These are phyloP conservation scores for Lagopus muta DNA, from an alignment of 2,113 vertebrate species.

Conservation along the genomic window DNA sequence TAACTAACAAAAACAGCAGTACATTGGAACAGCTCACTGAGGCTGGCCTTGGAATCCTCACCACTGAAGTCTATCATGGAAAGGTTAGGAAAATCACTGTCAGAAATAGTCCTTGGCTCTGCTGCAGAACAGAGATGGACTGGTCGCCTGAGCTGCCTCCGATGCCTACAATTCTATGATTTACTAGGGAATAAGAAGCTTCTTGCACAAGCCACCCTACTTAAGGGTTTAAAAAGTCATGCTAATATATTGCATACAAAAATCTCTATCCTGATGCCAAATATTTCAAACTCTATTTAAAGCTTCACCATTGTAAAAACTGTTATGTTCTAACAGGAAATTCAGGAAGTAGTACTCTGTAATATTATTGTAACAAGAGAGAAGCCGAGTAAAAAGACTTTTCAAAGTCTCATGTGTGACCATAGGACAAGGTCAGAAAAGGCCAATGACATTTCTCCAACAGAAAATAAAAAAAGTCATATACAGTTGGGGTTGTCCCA, in stretches of 20 bases:
- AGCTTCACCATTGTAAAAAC: constrained; percentile 59
- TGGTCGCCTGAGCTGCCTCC: constrained; percentile 22
- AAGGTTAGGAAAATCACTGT: constrained; percentile 53
- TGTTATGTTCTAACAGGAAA: constrained; percentile 39
- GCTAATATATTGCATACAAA: constrained; percentile 50
- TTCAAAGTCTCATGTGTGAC: constrained; percentile 32
- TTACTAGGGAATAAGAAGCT: constrained; percentile 49
- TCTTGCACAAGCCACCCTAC: constrained; percentile 46
- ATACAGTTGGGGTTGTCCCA: background rate
- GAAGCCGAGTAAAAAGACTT: constrained; percentile 40
- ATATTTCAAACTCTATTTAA: constrained; percentile 57
- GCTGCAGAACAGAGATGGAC: constrained; percentile 16
- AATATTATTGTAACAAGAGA: constrained; percentile 14
- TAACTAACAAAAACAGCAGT: constrained; percentile 61
- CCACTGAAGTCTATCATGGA: constrained; percentile 51
- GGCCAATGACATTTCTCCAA: constrained; percentile 27
- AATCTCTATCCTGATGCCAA: constrained; percentile 42
- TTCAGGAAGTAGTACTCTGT: constrained; percentile 45
- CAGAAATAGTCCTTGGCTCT: constrained; percentile 53
- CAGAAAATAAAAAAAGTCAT: constrained; percentile 45
- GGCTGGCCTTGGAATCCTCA: constrained; percentile 48
- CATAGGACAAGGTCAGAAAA: constrained; percentile 45
- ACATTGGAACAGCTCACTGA: background rate
- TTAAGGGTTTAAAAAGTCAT: constrained; percentile 53
- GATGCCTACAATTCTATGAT: constrained; percentile 49